Conservation (phyloP, 2,113 vertebrate species). For the Oncorhynchus nerka region DNA sequence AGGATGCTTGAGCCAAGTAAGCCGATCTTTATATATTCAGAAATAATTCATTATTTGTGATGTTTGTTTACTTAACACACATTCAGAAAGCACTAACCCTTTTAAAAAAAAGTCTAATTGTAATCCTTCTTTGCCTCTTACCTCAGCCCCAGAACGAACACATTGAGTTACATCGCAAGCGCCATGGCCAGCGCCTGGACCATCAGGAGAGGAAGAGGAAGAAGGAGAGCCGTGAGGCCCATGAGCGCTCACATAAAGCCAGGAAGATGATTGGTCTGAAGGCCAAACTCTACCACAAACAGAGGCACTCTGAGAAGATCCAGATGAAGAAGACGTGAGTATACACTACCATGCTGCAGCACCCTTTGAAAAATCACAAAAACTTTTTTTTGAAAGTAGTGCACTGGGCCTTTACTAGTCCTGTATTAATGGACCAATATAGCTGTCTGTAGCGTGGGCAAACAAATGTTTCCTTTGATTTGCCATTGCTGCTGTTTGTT, state of each 20-base stretch:
- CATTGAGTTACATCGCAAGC: slow-evolving; percentile 94
- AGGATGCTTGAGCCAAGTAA: too few species aligned
- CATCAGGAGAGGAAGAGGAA: slow-evolving; percentile 94
- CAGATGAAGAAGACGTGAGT: slow-evolving; percentile 99
- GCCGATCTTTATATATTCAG: too few species aligned
- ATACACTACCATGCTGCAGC: too few species aligned
- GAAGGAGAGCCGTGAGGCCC: slow-evolving; percentile 92
- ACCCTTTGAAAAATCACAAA: too few species aligned
- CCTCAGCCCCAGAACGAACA: slow-evolving; percentile 94
- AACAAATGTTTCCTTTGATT: too few species aligned
- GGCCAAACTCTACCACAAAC: slow-evolving; percentile 97
- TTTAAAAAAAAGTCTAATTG: too few species aligned
- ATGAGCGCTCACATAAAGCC: slow-evolving; percentile 92
- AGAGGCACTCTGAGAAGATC: slow-evolving; percentile 95
- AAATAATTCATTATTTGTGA: background rate
- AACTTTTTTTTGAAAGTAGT: too few species aligned
- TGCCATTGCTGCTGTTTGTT: background rate
- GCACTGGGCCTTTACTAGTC: too few species aligned
- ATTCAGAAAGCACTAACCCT: background rate
- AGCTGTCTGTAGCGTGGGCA: too few species aligned
- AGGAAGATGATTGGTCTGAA: slow-evolving; percentile 96
- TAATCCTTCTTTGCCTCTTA: too few species aligned
- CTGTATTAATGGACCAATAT: too few species aligned
- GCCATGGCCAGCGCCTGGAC: slow-evolving; percentile 94
- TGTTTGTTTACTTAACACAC: background rate